Base-by-base conservation (phyloP, 64 coral and sea anemone genomes). In the Pocillopora verrucosa region DNA sequence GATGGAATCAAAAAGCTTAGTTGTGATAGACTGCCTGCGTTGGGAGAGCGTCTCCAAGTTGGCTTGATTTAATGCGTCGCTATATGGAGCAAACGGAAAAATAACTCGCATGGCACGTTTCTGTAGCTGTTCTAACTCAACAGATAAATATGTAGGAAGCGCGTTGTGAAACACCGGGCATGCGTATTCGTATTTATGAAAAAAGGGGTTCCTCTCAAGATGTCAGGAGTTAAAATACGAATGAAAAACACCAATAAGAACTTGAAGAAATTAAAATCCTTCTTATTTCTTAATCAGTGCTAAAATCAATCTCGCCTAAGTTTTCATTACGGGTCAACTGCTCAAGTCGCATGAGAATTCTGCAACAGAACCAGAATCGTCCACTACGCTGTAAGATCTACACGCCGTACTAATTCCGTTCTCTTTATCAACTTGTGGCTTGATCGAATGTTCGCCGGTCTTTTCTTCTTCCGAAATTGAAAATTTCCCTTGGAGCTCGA, bases 1-100 rank as follows among this genome's bases (percentile, higher is more conserved):
- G 36, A 84, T 84, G 80, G 60, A 63, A 70, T 63, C 80, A 65
- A 84, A 84, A 65, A 84, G 65, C 65, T 84, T 84, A 63, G 60
- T 63, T 65, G 80, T 65, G 60, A 84, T 84, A 70, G 80, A 65
- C 36, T 63, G 60, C 60, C 80, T 63, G 36, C 80, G 60, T 65
- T 25, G 60, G 57, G 60, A 70, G 14, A 67, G 65, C 61, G 80
- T 84, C 65, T 84, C 80, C 80, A 67, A 70, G 25, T 70, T n/a
- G 26, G 80, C 80, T 84, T 63, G 59, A 69, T 63, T 35, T 63
- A 84, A 69, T 69, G 60, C 80, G 80, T 69, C 59, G 26, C 65
- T 69, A 45, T 64, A 84, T 63, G 80, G 60, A n/a, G 58, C 57
- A 60, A 81, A 81, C 79, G 79, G 79, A 81, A 60, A 81, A 64